Percentiles rank a stretch among this genome's conserved stretches.
phyloP scores from a whole-genome alignment of 2,888 invertebrate species.

The Parnassius apollo region DNA sequence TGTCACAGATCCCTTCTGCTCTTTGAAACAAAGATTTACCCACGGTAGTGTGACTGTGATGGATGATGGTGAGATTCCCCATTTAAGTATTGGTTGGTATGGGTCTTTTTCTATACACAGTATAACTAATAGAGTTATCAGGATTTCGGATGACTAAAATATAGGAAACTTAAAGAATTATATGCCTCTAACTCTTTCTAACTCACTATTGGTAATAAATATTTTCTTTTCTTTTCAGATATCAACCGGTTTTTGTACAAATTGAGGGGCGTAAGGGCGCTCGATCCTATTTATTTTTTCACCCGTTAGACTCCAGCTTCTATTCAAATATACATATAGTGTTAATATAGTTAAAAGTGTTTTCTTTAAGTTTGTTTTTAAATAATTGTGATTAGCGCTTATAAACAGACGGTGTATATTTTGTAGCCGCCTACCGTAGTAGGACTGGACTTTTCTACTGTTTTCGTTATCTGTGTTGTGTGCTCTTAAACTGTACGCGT shows the following conservation, averaged over 20 bases:
- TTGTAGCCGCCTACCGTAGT: slow-evolving; percentile 53
- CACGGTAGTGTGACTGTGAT: too few species aligned
- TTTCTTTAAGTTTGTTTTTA: slow-evolving; percentile 51
- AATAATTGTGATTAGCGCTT: slow-evolving; percentile 49
- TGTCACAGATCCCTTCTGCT: too few species aligned
- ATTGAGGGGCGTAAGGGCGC: slow-evolving; percentile 54
- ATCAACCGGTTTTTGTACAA: slow-evolving; percentile 71
- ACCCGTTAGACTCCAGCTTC: slow-evolving; percentile 73
- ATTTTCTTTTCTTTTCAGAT: slow-evolving; percentile 51
- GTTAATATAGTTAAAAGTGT: slow-evolving; percentile 59
- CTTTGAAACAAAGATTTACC: too few species aligned
- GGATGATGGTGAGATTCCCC: too few species aligned
- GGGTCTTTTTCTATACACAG: too few species aligned
- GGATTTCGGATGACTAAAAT: too few species aligned
- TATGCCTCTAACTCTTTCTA: too few species aligned
- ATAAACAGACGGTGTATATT: slow-evolving; percentile 47
- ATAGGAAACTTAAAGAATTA: too few species aligned
- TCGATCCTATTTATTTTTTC: slow-evolving; percentile 72
- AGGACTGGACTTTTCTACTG: slow-evolving; percentile 37
- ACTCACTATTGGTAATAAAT: slow-evolving; percentile 2
- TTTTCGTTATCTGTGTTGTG: slow-evolving; percentile 13
- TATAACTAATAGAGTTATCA: too few species aligned
- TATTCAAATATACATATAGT: slow-evolving; percentile 72
- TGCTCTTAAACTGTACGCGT: slow-evolving; percentile 14
- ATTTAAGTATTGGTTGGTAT: too few species aligned